Evolutionary conservation across 1,140 invertebrate genomes (phyloP).

Genomic region (Macrostomum lignano): DNA sequence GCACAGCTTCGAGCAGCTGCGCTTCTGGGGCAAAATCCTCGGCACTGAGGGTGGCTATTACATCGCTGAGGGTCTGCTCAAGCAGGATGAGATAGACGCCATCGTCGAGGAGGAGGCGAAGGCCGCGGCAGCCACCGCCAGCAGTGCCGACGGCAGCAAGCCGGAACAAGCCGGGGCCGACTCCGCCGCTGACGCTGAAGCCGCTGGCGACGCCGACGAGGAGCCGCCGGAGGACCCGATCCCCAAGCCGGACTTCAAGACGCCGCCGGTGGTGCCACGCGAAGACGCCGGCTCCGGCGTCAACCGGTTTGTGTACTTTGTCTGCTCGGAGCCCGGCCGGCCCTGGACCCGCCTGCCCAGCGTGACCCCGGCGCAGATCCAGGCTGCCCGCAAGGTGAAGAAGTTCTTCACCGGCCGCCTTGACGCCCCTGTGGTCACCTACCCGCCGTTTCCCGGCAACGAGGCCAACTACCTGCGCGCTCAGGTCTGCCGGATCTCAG

Average conservation of each 20-base stretch:
- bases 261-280: slow-evolving; percentile 18
- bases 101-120: slow-evolving; percentile 21
- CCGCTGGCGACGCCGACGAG: no score
- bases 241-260: slow-evolving; percentile 25
- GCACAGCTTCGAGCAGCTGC: slow-evolving; percentile 18
- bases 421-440: slow-evolving; percentile 24
- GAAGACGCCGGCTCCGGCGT: slow-evolving; percentile 20
- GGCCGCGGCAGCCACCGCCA: slow-evolving; percentile 2
- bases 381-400: slow-evolving; percentile 18
- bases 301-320: slow-evolving; percentile 28
- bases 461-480: slow-evolving; percentile 54
- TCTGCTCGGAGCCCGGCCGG: slow-evolving; percentile 28
- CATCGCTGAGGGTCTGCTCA: slow-evolving; percentile 37
- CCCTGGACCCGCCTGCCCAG: slow-evolving; percentile 23
- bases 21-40: slow-evolving; percentile 49
- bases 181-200: no score
- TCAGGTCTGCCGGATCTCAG: slow-evolving; percentile 49
- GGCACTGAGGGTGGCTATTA: slow-evolving; percentile 46
- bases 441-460: slow-evolving; percentile 35
- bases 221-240: slow-evolving; percentile 19
- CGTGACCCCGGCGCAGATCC: slow-evolving; percentile 24
- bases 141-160: slow-evolving; percentile 1
- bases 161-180: slow-evolving; percentile 3
- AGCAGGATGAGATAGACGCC: slow-evolving; percentile 18
- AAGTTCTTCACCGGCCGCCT: slow-evolving; percentile 28